A percentile compares a stretch with the other conserved stretches of the same genome.
Evolutionary conservation across 2,797 vertebrate genomes (phyloP).

Genomic region (Limosa lapponica): DNA sequence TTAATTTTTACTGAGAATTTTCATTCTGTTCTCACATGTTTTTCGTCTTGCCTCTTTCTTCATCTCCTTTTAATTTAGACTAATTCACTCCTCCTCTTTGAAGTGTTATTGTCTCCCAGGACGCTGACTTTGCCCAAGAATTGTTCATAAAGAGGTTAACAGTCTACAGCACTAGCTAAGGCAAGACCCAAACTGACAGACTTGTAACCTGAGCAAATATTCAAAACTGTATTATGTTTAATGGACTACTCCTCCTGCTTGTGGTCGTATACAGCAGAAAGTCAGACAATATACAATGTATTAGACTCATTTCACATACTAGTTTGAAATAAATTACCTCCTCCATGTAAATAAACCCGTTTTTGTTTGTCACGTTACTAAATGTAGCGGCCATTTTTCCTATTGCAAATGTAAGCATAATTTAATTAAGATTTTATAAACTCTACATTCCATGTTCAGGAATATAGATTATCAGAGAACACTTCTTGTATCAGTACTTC

Average conservation of each 20-base stretch:
- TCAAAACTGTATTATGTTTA: not conserved
- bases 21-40: not conserved
- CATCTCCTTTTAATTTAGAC: not conserved
- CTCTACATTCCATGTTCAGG: not conserved
- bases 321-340: not conserved
- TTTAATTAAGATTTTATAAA: not conserved
- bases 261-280: not conserved
- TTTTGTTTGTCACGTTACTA: not conserved
- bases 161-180: not conserved
- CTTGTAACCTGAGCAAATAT: not conserved
- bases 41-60: not conserved
- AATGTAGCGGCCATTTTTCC: not conserved
- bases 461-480: not conserved
- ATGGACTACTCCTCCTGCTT: not conserved
- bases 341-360: not conserved
- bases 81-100: not conserved
- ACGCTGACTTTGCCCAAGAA: not conserved
- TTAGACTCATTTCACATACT: not conserved
- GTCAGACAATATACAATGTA: not conserved
- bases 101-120: not conserved
- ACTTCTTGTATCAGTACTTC: not conserved
- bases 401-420: not conserved
- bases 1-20: not conserved
- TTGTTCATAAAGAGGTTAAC: not conserved
- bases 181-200: fast-evolving